These are phyloP conservation scores for Datnioides undecimradiatus DNA, from an alignment of 2,113 vertebrate genomes.

Conservation along the genomic window DNA sequence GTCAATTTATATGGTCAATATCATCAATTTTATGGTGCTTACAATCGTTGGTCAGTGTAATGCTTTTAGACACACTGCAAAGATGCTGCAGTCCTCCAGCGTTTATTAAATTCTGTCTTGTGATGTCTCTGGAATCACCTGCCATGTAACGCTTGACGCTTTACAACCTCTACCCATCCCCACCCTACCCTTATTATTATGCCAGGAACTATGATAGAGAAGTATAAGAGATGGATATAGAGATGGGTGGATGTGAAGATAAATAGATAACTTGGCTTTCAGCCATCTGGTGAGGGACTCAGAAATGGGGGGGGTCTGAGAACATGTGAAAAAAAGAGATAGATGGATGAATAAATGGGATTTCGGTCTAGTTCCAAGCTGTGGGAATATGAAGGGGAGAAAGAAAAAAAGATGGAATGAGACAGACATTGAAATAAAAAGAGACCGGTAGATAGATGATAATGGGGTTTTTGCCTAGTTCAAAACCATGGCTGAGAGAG, in stretches of 20 bases:
- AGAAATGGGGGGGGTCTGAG: not conserved
- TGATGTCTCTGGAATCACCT: not conserved
- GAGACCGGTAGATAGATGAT: slow-evolving; percentile 58
- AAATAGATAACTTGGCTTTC: slow-evolving; percentile 62
- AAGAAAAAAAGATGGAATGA: slow-evolving; percentile 50
- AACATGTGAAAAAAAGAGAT: slow-evolving; percentile 11
- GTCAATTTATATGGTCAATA: not conserved
- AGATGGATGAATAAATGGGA: slow-evolving; percentile 67
- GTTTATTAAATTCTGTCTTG: not conserved
- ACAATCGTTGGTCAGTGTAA: not conserved
- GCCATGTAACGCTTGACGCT: not conserved
- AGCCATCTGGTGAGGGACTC: slow-evolving; percentile 34
- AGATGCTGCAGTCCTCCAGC: not conserved
- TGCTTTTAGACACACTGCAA: not conserved
- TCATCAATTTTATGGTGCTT: not conserved
- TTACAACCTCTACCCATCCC: not conserved
- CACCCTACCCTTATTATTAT: slow-evolving; percentile 3
- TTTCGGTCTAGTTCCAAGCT: slow-evolving; percentile 62
- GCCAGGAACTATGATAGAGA: not conserved
- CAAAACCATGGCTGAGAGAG: slow-evolving; percentile 41
- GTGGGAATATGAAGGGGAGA: slow-evolving; percentile 62
- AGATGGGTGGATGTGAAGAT: slow-evolving; percentile 55
- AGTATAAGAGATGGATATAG: slow-evolving; percentile 7
- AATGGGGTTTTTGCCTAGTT: slow-evolving; percentile 61
- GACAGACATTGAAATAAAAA: slow-evolving; percentile 62